Evolutionary conservation across 2,113 vertebrate species (phyloP), one percentile per base, ranked within the genome.

Genomic region (Cyanistes caeruleus): DNA sequence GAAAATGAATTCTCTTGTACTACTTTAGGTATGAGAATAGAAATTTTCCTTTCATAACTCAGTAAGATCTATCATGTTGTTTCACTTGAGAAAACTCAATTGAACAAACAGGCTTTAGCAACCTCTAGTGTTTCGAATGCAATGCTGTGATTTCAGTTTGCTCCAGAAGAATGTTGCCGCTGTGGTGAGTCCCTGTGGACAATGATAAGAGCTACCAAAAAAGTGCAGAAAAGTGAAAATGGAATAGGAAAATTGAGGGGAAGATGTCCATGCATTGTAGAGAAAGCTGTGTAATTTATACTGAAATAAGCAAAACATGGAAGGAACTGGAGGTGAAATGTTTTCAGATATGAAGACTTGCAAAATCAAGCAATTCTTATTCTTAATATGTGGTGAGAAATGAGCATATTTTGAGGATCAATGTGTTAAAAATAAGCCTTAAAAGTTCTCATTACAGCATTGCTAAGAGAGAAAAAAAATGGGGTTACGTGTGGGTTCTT

Each of bases 21-120:
- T 91, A 43, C 31, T 41, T 65, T 39, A 60, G 7, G 35, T 73
- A 60, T 49, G 37, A 72, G 15, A 73, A 46, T 37, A 88, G 20
- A 23, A 88, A 67, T 84, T 95, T 84, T 91, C 52, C 21, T 84
- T 87, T 39, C 48, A 59, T 74, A 0, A 59, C 48, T 91, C 80
- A 43, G 43, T 69, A 63, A 74, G 37, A 41, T 63, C 28, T 65
- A 49, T 65, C 15, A 53, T 12, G 9, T 78, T 58, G 43, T 63
- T 88, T 85, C 25, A 74, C 16, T 73, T 77, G 51, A 67, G n/a
- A 88, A 85, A 87, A 79, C 15, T 44, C 85, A 56, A 67, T 39
- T 17, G 67, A 90, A 76, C 25, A 90, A 89, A 87, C 14, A 93
- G n/a, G 51, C 85, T 94, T 93, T 90, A 94, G 87, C 85, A 93